A percentile compares a stretch with the other conserved stretches of the same genome.
phyloP scores from a whole-genome alignment of 2,888 invertebrate species.

The Drosophila fungiperda region DNA sequence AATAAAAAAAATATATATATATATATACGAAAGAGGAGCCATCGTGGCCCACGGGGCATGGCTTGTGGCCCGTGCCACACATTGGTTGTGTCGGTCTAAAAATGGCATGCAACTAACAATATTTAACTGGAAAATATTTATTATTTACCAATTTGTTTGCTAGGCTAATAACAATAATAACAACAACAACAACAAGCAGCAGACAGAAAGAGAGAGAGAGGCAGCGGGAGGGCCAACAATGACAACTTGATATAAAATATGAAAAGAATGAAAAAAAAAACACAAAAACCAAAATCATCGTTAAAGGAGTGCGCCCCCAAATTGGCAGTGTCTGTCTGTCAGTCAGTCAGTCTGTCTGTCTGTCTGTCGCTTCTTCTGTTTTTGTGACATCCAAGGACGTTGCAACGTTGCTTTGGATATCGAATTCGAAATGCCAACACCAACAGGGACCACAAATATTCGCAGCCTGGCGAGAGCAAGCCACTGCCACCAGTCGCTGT shows the following conservation, averaged over 20 bases:
- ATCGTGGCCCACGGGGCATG: conserved; percentile 22
- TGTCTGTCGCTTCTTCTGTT: conserved; percentile 11
- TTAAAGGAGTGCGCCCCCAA: conserved; percentile 25
- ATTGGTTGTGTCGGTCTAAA: conserved; percentile 59
- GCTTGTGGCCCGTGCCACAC: conserved; percentile 48
- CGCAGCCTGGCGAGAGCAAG: conserved; percentile 52
- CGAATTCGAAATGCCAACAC: conserved; percentile 64
- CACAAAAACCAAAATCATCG: conserved; percentile 28
- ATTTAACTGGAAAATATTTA: conserved; percentile 83
- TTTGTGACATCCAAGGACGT: conserved; percentile 63
- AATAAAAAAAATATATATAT: conserved; percentile 17
- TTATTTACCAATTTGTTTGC: conserved; percentile 84
- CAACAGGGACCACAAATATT: conserved; percentile 72
- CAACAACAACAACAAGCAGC: conserved; percentile 56
- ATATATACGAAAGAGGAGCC: conserved; percentile 47
- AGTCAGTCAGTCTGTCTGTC: conserved; percentile 9
- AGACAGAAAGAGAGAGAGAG: conserved; percentile 15
- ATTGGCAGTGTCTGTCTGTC: conserved; percentile 15
- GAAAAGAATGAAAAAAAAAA: not conserved
- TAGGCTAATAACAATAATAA: conserved; percentile 83
- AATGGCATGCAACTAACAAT: conserved; percentile 81
- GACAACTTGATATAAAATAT: conserved; percentile 58
- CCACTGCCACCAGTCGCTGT: conserved; percentile 19
- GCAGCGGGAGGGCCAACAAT: conserved; percentile 33
- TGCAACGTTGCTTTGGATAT: conserved; percentile 71